Percentiles rank a stretch among this genome's conserved stretches.
phyloP scores from a whole-genome alignment of 2,113 vertebrate species.

The Elephas maximus region DNA sequence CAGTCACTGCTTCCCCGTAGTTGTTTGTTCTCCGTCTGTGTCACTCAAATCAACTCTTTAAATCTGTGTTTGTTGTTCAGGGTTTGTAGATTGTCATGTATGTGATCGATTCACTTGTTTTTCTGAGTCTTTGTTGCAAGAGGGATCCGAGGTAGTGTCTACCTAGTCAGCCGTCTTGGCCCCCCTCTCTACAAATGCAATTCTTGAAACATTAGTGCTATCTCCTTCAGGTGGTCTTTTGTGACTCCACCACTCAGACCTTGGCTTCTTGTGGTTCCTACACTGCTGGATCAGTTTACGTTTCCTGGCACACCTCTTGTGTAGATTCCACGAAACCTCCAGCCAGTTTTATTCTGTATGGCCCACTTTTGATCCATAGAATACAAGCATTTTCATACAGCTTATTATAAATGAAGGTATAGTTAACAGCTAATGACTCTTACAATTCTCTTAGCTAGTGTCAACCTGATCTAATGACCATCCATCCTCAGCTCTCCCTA shows the following conservation, averaged over 20 bases:
- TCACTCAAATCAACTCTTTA: too few relatives aligned
- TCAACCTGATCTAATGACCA: not conserved
- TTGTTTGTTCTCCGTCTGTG: too few relatives aligned
- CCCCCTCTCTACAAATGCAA: too few relatives aligned
- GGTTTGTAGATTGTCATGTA: too few relatives aligned
- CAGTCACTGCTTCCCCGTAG: too few relatives aligned
- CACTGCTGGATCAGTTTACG: not conserved
- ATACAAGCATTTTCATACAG: not conserved
- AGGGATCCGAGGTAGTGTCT: too few relatives aligned
- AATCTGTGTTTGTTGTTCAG: too few relatives aligned
- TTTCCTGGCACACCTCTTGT: not conserved
- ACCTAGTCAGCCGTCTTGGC: too few relatives aligned
- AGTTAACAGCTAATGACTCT: not conserved
- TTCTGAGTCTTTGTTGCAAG: too few relatives aligned
- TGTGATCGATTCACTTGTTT: too few relatives aligned
- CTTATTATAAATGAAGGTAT: not conserved
- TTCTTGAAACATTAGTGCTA: not conserved
- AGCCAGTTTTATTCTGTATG: not conserved
- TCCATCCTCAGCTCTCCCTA: not conserved
- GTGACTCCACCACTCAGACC: too few relatives aligned
- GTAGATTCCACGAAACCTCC: not conserved
- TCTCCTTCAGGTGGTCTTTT: accelerated
- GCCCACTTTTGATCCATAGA: not conserved
- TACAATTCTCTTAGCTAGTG: not conserved
- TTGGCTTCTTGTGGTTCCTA: not conserved